phyloP scores from a whole-genome alignment of 92 coral and sea anemone genomes.

The Scolanthus callimorphus region DNA sequence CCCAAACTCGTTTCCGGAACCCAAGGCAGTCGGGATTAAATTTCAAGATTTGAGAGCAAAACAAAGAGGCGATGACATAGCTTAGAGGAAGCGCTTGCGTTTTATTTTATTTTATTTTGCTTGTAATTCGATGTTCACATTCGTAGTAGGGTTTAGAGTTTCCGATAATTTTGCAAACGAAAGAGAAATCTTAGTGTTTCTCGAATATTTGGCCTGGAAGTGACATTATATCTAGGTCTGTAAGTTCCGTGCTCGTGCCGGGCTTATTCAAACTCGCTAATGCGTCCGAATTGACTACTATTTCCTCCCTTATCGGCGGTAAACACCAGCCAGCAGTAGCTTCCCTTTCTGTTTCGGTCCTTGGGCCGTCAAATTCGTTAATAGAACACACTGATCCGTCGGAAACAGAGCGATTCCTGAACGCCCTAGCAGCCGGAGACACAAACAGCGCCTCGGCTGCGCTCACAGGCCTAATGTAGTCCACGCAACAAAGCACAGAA shows the following conservation, averaged over 20 bases:
- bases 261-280: slow-evolving; percentile 34
- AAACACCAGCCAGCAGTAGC: slow-evolving; percentile 54
- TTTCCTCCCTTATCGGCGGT: slow-evolving; percentile 70
- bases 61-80: too few relatives aligned
- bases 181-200: neutral
- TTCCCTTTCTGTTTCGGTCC: slow-evolving; percentile 25
- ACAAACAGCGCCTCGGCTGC: slow-evolving; percentile 62
- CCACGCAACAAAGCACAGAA: slow-evolving; percentile 25
- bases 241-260: slow-evolving; percentile 63
- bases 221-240: slow-evolving; percentile 39
- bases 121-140: too few relatives aligned
- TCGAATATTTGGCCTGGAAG: slow-evolving; percentile 46
- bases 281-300: slow-evolving; percentile 1
- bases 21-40: too few relatives aligned
- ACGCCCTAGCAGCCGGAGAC: slow-evolving; percentile 45
- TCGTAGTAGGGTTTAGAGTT: too few relatives aligned
- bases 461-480: slow-evolving; percentile 59
- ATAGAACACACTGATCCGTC: slow-evolving; percentile 75
- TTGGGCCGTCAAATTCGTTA: slow-evolving; percentile 47
- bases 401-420: slow-evolving; percentile 81
- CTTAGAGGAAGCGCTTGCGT: too few relatives aligned
- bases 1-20: too few relatives aligned
- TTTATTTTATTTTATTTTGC: too few relatives aligned
- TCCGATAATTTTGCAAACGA: too few relatives aligned
- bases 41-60: too few relatives aligned